Conservation (phyloP, 2,888 invertebrate species). For the Anaspis maculata region DNA sequence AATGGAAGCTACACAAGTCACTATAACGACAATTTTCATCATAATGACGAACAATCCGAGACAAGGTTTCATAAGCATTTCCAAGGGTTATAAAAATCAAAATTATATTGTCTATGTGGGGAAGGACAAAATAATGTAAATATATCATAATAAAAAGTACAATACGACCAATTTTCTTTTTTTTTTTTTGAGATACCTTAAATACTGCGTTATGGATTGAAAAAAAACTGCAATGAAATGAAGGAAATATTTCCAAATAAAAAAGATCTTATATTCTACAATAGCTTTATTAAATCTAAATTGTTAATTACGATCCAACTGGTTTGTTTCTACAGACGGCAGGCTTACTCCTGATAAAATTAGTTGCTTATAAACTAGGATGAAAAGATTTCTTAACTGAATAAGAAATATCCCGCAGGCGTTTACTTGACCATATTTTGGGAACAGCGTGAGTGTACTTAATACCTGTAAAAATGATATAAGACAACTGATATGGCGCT, state of each 20-base stretch:
- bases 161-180: too few relatives aligned
- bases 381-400: slow-evolving; percentile 24
- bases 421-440: slow-evolving; percentile 18
- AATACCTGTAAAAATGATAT: slow-evolving; percentile 39
- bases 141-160: too few relatives aligned
- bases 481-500: slow-evolving; percentile 35
- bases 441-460: slow-evolving; percentile 25
- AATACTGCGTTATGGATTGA: slow-evolving; percentile 11
- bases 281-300: too few relatives aligned
- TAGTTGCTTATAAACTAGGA: slow-evolving; percentile 23
- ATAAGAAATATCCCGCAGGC: slow-evolving; percentile 24
- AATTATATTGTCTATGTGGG: slow-evolving; percentile 1
- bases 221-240: slow-evolving; percentile 9
- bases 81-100: slow-evolving; percentile 5
- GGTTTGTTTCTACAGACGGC: slow-evolving; percentile 9
- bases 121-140: too few relatives aligned
- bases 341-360: slow-evolving; percentile 14
- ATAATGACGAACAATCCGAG: slow-evolving; percentile 16
- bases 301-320: background rate
- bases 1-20: slow-evolving; percentile 18
- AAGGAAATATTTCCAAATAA: slow-evolving; percentile 14
- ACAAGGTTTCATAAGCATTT: too few relatives aligned
- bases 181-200: too few relatives aligned
- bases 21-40: slow-evolving; percentile 12
- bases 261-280: too few relatives aligned